Conservation (phyloP, 2,113 vertebrate genomes). For the Nymphicus hollandicus region DNA sequence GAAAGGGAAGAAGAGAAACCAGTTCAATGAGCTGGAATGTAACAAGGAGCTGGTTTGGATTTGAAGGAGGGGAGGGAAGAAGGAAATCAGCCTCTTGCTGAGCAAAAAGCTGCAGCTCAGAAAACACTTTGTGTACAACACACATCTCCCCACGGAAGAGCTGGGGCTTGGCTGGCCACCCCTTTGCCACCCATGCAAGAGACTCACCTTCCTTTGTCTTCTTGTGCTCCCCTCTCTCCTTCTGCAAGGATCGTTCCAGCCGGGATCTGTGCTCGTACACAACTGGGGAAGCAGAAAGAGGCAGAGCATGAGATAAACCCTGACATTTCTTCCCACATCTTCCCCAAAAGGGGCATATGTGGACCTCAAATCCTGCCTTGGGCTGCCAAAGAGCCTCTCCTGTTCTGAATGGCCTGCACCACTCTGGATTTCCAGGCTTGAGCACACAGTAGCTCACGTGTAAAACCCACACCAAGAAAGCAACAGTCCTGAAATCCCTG, state of each 20-base stretch:
- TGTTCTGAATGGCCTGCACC: not conserved
- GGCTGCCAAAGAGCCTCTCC: not conserved
- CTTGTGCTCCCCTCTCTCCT: slow-evolving; percentile 76
- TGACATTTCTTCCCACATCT: not conserved
- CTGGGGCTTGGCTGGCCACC: not conserved
- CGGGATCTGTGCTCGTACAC: slow-evolving; percentile 77
- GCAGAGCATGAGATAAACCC: not conserved
- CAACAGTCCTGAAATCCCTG: not conserved
- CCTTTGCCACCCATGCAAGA: not conserved
- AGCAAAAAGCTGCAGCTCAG: not conserved
- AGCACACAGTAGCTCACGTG: not conserved
- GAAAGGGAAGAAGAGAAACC: not conserved
- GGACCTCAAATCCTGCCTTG: not conserved
- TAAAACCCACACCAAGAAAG: not conserved
- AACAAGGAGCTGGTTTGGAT: not conserved
- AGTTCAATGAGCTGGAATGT: not conserved
- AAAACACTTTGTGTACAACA: not conserved
- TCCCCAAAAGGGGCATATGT: not conserved
- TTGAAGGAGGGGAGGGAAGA: not conserved
- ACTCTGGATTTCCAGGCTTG: not conserved
- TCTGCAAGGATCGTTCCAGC: slow-evolving; percentile 74
- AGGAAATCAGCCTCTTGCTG: not conserved
- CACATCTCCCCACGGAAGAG: not conserved
- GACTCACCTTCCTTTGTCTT: slow-evolving; percentile 77
- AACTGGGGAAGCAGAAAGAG: slow-evolving; percentile 34